phyloP scores from a whole-genome alignment of 2,797 vertebrate genomes.

The Ammospiza maritima region DNA sequence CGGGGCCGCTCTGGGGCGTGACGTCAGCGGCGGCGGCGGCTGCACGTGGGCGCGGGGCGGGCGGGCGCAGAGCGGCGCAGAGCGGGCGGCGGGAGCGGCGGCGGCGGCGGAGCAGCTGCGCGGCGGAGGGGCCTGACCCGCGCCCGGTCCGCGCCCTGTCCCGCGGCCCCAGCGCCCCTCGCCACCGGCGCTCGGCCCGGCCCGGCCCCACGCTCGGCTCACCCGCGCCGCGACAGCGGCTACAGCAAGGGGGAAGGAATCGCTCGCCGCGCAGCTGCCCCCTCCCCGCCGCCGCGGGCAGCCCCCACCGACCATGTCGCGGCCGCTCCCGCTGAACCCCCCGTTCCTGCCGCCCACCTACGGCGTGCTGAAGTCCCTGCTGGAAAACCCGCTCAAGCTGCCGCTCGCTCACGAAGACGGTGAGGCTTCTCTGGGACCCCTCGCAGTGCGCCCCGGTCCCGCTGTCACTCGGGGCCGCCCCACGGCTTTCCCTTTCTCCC shows the following conservation, averaged over 20 bases:
- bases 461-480: neutral
- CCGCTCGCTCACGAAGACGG: conserved; percentile 93
- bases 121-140: neutral
- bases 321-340: conserved; percentile 86
- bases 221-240: neutral
- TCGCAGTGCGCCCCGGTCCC: neutral
- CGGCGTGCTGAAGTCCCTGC: conserved; percentile 94
- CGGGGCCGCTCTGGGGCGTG: conserved; percentile 43
- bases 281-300: neutral
- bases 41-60: conserved; percentile 79
- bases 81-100: conserved; percentile 1
- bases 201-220: neutral
- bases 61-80: conserved; percentile 19
- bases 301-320: conserved; percentile 82
- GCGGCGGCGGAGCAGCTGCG: neutral
- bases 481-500: neutral
- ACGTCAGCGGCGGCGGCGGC: conserved; percentile 76
- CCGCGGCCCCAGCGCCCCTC: neutral
- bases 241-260: neutral
- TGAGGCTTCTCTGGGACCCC: conserved; percentile 69
- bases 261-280: conserved; percentile 17
- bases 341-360: conserved; percentile 93
- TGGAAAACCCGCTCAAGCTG: conserved; percentile 96
- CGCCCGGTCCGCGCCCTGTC: neutral
- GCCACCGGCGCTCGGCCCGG: neutral